Evolutionary conservation across 2,797 vertebrate genomes (phyloP), one percentile per base, ranked within the genome.

Genomic region (Podarcis lilfordi): DNA sequence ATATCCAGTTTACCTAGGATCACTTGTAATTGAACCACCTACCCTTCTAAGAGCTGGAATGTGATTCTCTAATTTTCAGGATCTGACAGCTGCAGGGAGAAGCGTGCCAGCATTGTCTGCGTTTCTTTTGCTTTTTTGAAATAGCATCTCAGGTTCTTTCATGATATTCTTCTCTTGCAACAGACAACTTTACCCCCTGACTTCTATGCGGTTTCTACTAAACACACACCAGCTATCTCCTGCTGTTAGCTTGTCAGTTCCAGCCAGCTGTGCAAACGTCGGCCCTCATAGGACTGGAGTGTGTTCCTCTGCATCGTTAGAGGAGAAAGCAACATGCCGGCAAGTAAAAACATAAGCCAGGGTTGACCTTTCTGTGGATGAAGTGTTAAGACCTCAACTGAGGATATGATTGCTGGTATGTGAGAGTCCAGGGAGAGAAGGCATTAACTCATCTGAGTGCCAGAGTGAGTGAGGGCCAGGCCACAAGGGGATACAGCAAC

Each of bases 31-130:
- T 90, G 96, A 95, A 94, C 94, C 96, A 95, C 91, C 94, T 85
- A 95, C 94, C 95, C 94, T 95, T 96, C 95, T 91, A 95, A 96
- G 95, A 94, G 96, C 93, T 96, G 96, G 89, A 96, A 95, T 95
- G 91, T 93, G 93, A 97, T 95, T 95, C 95, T 94, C 94, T 90
- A 89, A 92, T 96, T 96, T 95, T 95, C 35, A 84, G 92, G 94
- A 95, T 95, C 92, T 96, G 95, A 96, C 96, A 96, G 96, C 96
- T 96, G 95, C 94, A 93, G 87, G 23, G 27, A 91, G 90, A 84
- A 89, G 91, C 94, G 91, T 93, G 96, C 96, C 96, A 97, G 94
- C 94, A 89, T 89, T 92, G 89, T 92, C 32, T 50, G 50, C 40
- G 59, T 74, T 84, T 35, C 25, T 93, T 89, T 84, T 95, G 94